Conservation (phyloP, 2,113 vertebrate species). For the Xyrauchen texanus region DNA sequence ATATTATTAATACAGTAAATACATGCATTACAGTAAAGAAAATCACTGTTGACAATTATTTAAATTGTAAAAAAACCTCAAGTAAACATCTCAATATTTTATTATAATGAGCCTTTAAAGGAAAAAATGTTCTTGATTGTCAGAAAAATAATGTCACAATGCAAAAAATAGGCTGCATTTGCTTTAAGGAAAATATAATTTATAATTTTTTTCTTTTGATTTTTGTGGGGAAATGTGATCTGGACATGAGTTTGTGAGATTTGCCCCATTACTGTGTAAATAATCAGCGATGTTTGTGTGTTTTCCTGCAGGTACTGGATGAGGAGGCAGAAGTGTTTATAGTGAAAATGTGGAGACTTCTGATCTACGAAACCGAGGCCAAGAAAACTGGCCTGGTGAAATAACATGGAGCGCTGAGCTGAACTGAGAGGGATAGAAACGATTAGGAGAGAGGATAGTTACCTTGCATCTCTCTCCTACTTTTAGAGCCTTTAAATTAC, state of each 20-base stretch:
- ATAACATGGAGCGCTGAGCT: conserved; percentile 64
- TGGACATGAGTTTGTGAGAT: not conserved
- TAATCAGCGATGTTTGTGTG: not conserved
- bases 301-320: conserved; percentile 85
- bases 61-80: no score
- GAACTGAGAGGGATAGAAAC: conserved; percentile 6
- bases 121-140: no score
- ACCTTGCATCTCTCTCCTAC: not conserved
- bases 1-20: no score
- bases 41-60: no score
- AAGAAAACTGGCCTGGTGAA: conserved; percentile 99
- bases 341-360: conserved; percentile 99
- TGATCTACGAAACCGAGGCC: conserved; percentile 98
- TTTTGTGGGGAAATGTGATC: not conserved
- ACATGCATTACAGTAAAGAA: no score
- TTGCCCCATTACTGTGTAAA: not conserved
- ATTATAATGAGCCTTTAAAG: no score
- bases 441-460: not conserved
- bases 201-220: no score
- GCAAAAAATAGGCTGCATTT: no score
- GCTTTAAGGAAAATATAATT: no score
- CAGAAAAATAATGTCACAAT: no score
- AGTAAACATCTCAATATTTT: no score
- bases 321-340: conserved; percentile 99
- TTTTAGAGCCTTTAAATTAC: conserved; percentile 25